Evolutionary conservation across 2,113 vertebrate genomes (phyloP).

Genomic region (Origma solitaria): DNA sequence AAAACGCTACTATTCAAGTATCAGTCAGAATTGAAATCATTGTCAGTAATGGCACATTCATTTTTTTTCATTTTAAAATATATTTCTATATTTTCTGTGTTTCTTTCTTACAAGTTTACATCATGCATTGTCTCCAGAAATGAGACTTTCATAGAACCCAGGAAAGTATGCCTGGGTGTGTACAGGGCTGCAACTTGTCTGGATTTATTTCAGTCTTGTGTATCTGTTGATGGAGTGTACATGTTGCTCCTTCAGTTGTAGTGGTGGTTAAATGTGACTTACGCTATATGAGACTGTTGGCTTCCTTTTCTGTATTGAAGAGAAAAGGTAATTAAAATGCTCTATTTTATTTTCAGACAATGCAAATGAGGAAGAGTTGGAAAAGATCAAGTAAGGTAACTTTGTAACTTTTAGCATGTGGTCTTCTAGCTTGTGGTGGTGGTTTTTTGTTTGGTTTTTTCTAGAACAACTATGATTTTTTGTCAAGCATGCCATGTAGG

Average conservation of each 20-base stretch:
- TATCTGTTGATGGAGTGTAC: not conserved
- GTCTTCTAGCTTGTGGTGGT: not conserved
- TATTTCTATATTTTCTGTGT: not conserved
- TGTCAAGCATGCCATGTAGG: not conserved
- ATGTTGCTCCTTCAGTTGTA: not conserved
- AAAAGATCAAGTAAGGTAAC: constrained; percentile 99
- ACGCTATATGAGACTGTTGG: constrained; percentile 1
- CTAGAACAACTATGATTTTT: not conserved
- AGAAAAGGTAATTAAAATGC: constrained; percentile 83
- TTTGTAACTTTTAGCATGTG: constrained; percentile 88
- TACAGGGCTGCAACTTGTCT: not conserved
- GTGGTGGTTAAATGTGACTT: constrained; percentile 7
- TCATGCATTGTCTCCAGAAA: not conserved
- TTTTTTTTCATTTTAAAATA: not conserved
- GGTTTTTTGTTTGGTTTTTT: not conserved
- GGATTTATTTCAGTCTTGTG: not conserved
- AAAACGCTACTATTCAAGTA: not conserved
- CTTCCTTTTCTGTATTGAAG: constrained; percentile 21
- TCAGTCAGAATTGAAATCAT: not conserved
- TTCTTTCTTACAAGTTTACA: not conserved
- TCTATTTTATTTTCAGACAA: constrained; percentile 98
- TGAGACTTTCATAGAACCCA: not conserved
- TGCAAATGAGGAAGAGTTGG: constrained; percentile 99
- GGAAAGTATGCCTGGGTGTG: not conserved
- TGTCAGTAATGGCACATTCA: not conserved